Evolutionary conservation across 2,888 invertebrate species (phyloP).

Genomic region (Andricus quercusramuli): DNA sequence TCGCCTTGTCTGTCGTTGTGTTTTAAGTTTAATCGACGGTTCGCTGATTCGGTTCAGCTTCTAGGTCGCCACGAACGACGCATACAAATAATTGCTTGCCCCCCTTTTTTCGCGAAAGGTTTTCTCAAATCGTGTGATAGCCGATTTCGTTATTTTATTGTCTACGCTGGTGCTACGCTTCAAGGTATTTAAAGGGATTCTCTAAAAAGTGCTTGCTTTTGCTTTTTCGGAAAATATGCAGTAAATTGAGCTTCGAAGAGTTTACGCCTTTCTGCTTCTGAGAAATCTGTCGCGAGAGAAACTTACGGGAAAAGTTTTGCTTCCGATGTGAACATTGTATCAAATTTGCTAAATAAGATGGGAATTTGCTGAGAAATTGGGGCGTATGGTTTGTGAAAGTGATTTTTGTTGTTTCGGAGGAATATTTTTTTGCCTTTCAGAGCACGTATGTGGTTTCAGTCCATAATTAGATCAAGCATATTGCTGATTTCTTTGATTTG

Average conservation of each 20-base stretch:
- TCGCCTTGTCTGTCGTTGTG: slow-evolving; percentile 22
- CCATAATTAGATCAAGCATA: slow-evolving; percentile 32
- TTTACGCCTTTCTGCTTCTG: background rate
- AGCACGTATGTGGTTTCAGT: background rate
- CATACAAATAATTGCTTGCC: slow-evolving; percentile 27
- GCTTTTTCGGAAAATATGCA: background rate
- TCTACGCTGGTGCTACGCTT: background rate
- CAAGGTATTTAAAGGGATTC: background rate
- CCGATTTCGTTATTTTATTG: background rate
- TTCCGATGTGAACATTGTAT: background rate
- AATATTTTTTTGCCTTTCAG: background rate
- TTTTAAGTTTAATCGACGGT: slow-evolving; percentile 17
- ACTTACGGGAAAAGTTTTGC: background rate
- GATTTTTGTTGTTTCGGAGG: background rate
- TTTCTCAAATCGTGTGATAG: slow-evolving; percentile 10
- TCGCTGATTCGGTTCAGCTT: slow-evolving; percentile 19
- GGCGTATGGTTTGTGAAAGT: background rate
- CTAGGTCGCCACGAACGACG: slow-evolving; percentile 35
- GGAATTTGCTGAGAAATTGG: background rate
- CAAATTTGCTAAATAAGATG: background rate
- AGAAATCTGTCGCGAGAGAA: background rate
- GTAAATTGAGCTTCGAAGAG: background rate
- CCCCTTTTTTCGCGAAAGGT: slow-evolving; percentile 21
- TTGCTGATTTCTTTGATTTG: slow-evolving; percentile 35
- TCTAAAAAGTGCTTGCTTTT: background rate